Evolutionary conservation across 2,888 invertebrate genomes (phyloP), one percentile per base, ranked within the genome.

Genomic region (Nyleta sp.): DNA sequence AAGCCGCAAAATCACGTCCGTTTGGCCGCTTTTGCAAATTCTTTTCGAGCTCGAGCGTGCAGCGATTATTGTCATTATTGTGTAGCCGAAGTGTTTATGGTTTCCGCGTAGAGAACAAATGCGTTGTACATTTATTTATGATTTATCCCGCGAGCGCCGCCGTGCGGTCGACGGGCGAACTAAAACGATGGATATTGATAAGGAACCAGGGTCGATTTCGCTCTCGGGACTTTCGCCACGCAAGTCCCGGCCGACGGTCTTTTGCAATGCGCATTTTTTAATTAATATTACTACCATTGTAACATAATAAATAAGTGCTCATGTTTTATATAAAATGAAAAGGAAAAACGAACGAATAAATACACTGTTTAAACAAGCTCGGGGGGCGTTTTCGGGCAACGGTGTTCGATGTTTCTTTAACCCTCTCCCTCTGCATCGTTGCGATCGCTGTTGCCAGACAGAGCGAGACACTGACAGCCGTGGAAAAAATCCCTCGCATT

Each of bases 291-390:
- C 13, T 72, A 46, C 5, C 48, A 53, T 55, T 64, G 55, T 72
- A 72, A 64, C 44, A 70, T 70, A 70, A 59, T 68, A 33, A 50
- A 70, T 72, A 72, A 72, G 72, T 62, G 53, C 64, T 64, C 55
- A 72, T 72, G 71, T 72, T 72, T 72, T 72, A 64, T 72, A 72
- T 71, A 1, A 20, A 8, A 53, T 10, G 48, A 71, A 62, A 24
- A 60, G 13, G 18, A 59, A 22, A 38, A 72, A 13, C 31, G 53
- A 62, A 33, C 22, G 15, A 53, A 72, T 64, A 72, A 64, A 72
- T 40, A 17, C 18, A 57, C 8, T 59, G 68, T 68, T 68, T 59
- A 48, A 59, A 59, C 38, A 57, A 24, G n/a, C 24, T 5, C 24
- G 24, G 24, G 24, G 24, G 24, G 24, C 24, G 24, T 24, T n/a